Percentiles rank a stretch among this genome's conserved stretches.
Evolutionary conservation across 2,888 invertebrate genomes (phyloP).

Genomic region (Saturnia japonica): DNA sequence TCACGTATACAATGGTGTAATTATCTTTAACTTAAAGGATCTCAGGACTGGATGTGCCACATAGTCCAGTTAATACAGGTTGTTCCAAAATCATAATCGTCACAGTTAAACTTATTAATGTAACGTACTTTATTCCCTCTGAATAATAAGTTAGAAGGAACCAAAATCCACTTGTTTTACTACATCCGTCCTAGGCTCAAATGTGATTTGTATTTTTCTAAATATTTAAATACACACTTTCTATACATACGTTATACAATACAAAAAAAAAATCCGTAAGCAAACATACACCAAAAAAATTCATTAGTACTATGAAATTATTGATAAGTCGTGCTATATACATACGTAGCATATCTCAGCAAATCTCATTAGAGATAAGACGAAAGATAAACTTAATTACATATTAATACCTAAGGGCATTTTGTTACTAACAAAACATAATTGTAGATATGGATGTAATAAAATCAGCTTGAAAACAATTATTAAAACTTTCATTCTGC

Average conservation of each 20-base stretch:
- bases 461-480: constrained; percentile 11
- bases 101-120: background rate
- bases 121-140: background rate
- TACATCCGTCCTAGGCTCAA: background rate
- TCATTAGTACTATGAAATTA: background rate
- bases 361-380: background rate
- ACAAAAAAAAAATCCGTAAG: too few relatives aligned
- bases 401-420: constrained; percentile 13
- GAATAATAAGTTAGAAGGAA: background rate
- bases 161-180: background rate
- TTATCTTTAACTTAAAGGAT: constrained; percentile 51
- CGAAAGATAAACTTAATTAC: constrained; percentile 8
- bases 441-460: constrained; percentile 9
- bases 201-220: background rate
- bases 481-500: constrained; percentile 10
- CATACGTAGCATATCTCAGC: background rate
- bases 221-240: too few relatives aligned
- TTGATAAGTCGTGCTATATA: background rate
- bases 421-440: constrained; percentile 4
- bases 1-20: constrained; percentile 54
- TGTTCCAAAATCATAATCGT: constrained; percentile 17
- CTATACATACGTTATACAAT: too few relatives aligned
- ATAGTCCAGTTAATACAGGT: constrained; percentile 37
- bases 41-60: constrained; percentile 31
- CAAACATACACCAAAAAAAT: background rate